These are phyloP conservation scores for Chondrilla cf. caribensis DNA, from an alignment of 37 sponge, comb jelly and placozoan genomes.

Conservation along the genomic window DNA sequence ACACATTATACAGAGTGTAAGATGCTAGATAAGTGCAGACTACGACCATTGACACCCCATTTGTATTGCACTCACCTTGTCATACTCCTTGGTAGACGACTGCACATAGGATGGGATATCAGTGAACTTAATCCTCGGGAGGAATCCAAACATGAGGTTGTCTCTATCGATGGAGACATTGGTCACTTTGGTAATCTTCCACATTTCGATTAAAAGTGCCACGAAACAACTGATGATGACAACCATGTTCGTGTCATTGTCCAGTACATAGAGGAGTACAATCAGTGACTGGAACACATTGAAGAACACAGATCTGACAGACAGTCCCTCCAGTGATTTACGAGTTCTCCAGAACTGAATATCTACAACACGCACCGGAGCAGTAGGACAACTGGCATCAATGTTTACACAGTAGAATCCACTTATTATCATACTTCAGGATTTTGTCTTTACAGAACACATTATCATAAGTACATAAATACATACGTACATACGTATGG, in stretches of 20 bases:
- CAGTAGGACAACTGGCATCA: neutral
- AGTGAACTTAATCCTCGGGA: slow-evolving; percentile 69
- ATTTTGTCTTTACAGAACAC: too few relatives aligned
- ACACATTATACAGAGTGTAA: too few relatives aligned
- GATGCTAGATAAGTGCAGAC: too few relatives aligned
- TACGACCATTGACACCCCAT: neutral
- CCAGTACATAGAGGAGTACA: slow-evolving; percentile 94
- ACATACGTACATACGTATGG: neutral
- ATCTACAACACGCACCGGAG: slow-evolving; percentile 62
- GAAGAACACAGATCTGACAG: slow-evolving; percentile 90
- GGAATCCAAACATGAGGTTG: slow-evolving; percentile 60
- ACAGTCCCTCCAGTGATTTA: slow-evolving; percentile 89
- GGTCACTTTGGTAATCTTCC: slow-evolving; percentile 98
- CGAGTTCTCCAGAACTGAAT: slow-evolving; percentile 98
- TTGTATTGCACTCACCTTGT: slow-evolving; percentile 51
- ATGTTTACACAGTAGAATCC: slow-evolving; percentile 2
- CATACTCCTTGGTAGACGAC: slow-evolving; percentile 93
- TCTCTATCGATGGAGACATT: slow-evolving; percentile 60
- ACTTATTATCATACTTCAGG: neutral
- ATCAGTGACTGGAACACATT: slow-evolving; percentile 91
- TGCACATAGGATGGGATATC: slow-evolving; percentile 85
- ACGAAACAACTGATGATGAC: slow-evolving; percentile 83
- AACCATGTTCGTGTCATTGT: slow-evolving; percentile 93
- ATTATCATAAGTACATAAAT: neutral
- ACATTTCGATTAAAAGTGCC: slow-evolving; percentile 84